Base-by-base conservation (phyloP, 2,888 invertebrate genomes). In the Nineta flava region DNA sequence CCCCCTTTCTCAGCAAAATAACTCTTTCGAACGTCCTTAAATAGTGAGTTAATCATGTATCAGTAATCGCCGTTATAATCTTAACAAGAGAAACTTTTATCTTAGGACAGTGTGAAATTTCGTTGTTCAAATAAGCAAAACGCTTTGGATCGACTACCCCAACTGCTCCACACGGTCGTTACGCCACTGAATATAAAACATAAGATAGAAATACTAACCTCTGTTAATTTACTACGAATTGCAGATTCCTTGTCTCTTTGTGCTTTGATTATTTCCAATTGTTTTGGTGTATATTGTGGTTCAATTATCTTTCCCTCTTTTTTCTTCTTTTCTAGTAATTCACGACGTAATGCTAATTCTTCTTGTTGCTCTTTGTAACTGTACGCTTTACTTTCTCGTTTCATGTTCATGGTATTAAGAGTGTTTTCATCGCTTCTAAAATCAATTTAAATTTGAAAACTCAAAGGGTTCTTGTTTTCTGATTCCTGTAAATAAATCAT, bases 301-400 rank as follows among this genome's bases (percentile, higher is more conserved):
- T 79, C 81, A 57, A 83, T 83, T 38, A 79, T 65, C 64, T 85
- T 87, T 1, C 90, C 90, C 59, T 87, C 85, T 51, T 76, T 77
- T 26, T 79, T 78, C 49, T 81, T 80, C 65, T 92, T 92, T 58
- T 92, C 93, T 57, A 94, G 94, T 16, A 95, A 70, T 68, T 96
- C 95, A 53, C 91, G 79, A n/a, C 88, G 74, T 49, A 96, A 70
- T 62, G 95, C 91, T 56, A 93, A 66, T 65, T 97, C 97, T 61
- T 95, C 96, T 60, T 93, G 74, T 65, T 99, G 97, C 53, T 97
- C 97, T 62, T 93, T 91, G 65, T 91, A 95, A 53, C 93, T 92
- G 66, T 97, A 97, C 2, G 84, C 88, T 68, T 95, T 96, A 65
- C 92, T 96, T 65, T 97, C 97, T 13, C 95, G 76, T 66, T 91